A percentile compares a stretch with the other conserved stretches of the same genome.
These are phyloP conservation scores for Hoplias malabaricus DNA, from an alignment of 2,113 vertebrate genomes.

Conservation along the genomic window DNA sequence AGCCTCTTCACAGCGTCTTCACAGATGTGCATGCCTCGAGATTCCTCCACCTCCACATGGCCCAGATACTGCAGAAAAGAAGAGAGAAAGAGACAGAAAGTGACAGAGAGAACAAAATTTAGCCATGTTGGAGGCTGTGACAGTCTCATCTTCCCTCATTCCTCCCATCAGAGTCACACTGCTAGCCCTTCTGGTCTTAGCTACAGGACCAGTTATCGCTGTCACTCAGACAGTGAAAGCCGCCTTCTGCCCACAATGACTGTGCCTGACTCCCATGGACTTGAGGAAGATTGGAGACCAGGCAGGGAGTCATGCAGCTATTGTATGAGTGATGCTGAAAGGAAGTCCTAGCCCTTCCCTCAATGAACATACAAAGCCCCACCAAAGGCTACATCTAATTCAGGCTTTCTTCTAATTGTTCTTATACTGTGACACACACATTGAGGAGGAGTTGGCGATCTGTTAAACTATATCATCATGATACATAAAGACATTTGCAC, in stretches of 20 bases:
- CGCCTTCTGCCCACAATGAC: neutral
- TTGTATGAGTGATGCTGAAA: conserved; percentile 61
- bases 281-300: conserved; percentile 23
- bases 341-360: conserved; percentile 78
- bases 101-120: neutral
- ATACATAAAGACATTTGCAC: too few species aligned
- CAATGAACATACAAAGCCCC: conserved; percentile 47
- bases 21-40: conserved; percentile 98
- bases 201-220: neutral
- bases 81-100: conserved; percentile 32
- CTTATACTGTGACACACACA: conserved; percentile 10
- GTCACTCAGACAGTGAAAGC: conserved; percentile 10
- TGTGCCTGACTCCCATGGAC: conserved; percentile 21
- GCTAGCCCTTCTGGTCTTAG: neutral
- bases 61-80: conserved; percentile 85
- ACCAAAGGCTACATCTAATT: conserved; percentile 22
- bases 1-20: conserved; percentile 98
- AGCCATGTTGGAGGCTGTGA: conserved; percentile 12
- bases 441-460: too few species aligned
- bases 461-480: too few species aligned
- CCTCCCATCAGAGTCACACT: neutral
- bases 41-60: conserved; percentile 97
- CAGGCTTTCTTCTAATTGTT: neutral
- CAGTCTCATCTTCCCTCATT: neutral
- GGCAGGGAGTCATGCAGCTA: conserved; percentile 46